Evolutionary conservation across 2,113 vertebrate species (phyloP).

Genomic region (Falco punctatus): DNA sequence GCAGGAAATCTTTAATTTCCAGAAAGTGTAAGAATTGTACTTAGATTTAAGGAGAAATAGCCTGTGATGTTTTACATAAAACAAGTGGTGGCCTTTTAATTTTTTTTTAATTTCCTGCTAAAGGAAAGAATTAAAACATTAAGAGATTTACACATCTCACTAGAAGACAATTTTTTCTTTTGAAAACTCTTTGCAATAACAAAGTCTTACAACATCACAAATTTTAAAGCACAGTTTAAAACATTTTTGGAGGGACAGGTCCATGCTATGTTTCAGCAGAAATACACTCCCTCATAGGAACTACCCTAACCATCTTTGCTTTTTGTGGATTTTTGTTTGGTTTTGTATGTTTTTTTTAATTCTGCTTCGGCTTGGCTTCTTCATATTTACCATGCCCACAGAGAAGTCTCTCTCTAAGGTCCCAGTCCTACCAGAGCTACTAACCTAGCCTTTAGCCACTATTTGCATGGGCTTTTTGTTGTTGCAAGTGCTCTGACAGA

Average conservation of each 20-base stretch:
- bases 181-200: slow-evolving; percentile 6
- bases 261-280: neutral
- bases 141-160: neutral
- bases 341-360: neutral
- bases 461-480: neutral
- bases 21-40: neutral
- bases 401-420: neutral
- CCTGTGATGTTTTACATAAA: neutral
- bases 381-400: neutral
- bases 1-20: neutral
- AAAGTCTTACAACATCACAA: neutral
- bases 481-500: neutral
- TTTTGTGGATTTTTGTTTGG: no score
- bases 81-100: neutral
- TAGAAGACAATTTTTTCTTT: slow-evolving; percentile 7
- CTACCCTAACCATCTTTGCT: neutral
- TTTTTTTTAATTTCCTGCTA: neutral
- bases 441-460: neutral
- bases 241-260: neutral
- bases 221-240: neutral
- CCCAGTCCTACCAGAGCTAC: neutral
- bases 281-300: neutral
- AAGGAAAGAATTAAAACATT: slow-evolving; percentile 1
- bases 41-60: slow-evolving; percentile 9
- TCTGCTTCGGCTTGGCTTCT: neutral